A percentile compares a stretch with the other conserved stretches of the same genome.
phyloP scores from a whole-genome alignment of 2,113 vertebrate species.

The Prochilodus magdalenae region DNA sequence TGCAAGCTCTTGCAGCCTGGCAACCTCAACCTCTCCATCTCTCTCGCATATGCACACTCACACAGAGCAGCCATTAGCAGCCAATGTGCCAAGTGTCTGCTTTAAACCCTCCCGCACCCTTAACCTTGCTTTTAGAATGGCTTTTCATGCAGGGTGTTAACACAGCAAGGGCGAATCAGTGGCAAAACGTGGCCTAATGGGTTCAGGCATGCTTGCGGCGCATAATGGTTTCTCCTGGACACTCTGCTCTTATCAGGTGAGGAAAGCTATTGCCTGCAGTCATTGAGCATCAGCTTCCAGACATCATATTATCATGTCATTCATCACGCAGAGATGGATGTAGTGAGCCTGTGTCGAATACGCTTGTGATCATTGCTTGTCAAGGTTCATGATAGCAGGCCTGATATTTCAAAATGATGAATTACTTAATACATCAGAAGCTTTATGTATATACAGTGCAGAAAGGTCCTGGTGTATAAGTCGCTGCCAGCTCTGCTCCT shows the following conservation, averaged over 20 bases:
- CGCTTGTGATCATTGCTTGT: background rate
- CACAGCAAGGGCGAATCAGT: conserved; percentile 3
- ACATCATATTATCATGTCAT: conserved; percentile 17
- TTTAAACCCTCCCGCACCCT: background rate
- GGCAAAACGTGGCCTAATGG: conserved; percentile 13
- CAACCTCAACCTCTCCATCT: background rate
- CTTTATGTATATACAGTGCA: background rate
- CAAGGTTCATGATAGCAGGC: background rate
- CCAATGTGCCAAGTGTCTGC: conserved; percentile 7
- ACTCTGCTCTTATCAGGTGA: conserved; percentile 9
- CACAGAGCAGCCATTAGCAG: background rate
- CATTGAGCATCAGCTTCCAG: conserved; percentile 18
- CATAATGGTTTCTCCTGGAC: conserved; percentile 21
- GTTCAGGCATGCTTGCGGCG: conserved; percentile 3
- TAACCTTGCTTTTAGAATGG: background rate
- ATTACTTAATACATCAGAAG: background rate
- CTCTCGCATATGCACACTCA: background rate
- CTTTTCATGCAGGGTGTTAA: conserved; percentile 26
- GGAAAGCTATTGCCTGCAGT: background rate
- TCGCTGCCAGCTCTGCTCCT: too few species aligned
- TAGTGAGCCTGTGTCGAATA: conserved; percentile 5
- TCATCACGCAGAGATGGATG: conserved; percentile 6
- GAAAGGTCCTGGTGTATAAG: too few species aligned
- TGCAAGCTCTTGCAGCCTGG: background rate
- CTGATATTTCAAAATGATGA: background rate